Evolutionary conservation across 2,888 invertebrate genomes (phyloP), one percentile per base, ranked within the genome.

Genomic region (Pachliopta kotzebuea): DNA sequence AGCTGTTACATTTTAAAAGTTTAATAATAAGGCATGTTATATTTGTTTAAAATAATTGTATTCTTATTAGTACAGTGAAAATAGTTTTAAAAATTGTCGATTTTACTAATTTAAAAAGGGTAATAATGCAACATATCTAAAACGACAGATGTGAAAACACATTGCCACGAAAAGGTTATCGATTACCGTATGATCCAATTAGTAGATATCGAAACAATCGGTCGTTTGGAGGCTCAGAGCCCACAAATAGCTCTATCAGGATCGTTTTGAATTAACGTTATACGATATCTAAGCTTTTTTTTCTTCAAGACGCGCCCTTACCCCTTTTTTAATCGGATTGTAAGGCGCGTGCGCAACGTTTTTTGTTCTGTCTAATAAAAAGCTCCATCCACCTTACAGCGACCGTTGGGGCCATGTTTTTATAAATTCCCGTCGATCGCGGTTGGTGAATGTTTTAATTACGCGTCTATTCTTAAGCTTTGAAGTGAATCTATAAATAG

Each of bases 101-200:
- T 11, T 37, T 23, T 21, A 20, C 37, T 21, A n/a, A 2, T 23
- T 57, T 23, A 42, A 56, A 56, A 24, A 55, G 37, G 18, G 17
- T 18, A 50, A 63, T 68, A 68, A 64, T 65, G 67, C 69, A 69
- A 70, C 66, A 72, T 73, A 74, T 73, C 75, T 66, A 59, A 71
- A 73, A 61, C 69, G 80, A 87, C 91, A 91, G 91, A 88, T 91
- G 91, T 78, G 78, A 71, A 80, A 76, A 80, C 87, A 88, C 86
- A 85, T 85, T 87, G 84, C 85, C 76, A 75, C 70, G 74, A 73
- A 80, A 81, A 83, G 83, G 85, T 90, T 88, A 91, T 91, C 89
- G 90, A 90, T 91, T 88, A 88, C 84, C 81, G 84, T 86, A 82
- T 83, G 86, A 91, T 90, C 90, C 90, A 90, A 91, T 91, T 91